Conservation (phyloP, 2,113 vertebrate genomes). For the Chiloscyllium plagiosum region DNA sequence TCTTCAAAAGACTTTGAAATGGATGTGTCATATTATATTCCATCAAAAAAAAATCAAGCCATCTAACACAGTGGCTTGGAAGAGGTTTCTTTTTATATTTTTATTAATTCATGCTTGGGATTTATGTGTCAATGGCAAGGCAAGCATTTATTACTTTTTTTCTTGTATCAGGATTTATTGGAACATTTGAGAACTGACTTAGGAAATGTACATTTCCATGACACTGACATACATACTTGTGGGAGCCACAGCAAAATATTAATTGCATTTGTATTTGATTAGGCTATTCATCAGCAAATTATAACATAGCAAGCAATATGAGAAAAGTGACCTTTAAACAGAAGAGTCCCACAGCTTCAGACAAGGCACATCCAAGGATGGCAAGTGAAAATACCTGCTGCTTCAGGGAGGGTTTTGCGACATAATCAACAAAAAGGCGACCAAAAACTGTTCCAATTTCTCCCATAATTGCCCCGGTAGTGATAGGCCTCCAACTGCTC, state of each 20-base stretch:
- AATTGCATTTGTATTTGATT: conserved; percentile 75
- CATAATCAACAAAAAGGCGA: too few species aligned
- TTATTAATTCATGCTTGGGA: too few species aligned
- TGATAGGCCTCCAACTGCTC: too few species aligned
- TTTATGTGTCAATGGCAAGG: background rate
- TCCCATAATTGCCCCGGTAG: too few species aligned
- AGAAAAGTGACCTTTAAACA: conserved; percentile 89
- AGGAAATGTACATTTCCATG: conserved; percentile 68
- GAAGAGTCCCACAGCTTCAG: too few species aligned
- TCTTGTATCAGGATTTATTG: conserved; percentile 52
- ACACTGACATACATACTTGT: conserved; percentile 74
- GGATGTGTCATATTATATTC: background rate
- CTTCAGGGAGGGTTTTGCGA: conserved; percentile 85
- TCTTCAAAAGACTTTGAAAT: background rate
- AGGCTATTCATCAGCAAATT: conserved; percentile 62
- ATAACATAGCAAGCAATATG: conserved; percentile 97
- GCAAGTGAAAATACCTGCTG: conserved; percentile 94
- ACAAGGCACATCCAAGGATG: too few species aligned
- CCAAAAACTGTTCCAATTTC: too few species aligned
- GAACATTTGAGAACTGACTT: conserved; percentile 52
- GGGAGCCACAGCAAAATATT: conserved; percentile 77
- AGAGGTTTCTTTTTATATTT: background rate
- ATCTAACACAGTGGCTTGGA: background rate
- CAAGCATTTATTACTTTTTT: too few species aligned
- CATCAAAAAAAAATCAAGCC: background rate